Evolutionary conservation across 2,888 invertebrate species (phyloP).

Genomic region (Crematogaster levior): DNA sequence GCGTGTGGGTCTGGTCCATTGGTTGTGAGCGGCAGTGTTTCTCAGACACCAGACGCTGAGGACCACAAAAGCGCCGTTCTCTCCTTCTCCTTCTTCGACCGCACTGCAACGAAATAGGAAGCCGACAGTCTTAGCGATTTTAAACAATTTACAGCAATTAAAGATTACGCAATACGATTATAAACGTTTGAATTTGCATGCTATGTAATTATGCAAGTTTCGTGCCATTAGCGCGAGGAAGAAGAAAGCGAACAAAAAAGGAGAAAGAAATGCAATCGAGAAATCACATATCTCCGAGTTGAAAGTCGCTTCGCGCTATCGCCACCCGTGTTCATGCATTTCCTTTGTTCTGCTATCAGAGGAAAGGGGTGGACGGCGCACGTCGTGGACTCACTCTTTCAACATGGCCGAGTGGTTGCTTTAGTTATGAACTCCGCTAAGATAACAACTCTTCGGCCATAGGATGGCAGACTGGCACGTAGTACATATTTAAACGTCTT

Average conservation of each 20-base stretch:
- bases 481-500: conserved; percentile 6
- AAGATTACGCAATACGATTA: background rate
- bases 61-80: conserved; percentile 10
- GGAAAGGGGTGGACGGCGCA: conserved; percentile 69
- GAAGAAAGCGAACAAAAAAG: conserved; percentile 17
- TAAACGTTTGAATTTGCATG: background rate
- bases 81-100: background rate
- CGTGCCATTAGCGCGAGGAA: background rate
- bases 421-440: conserved; percentile 20
- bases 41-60: conserved; percentile 67
- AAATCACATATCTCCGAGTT: conserved; percentile 17
- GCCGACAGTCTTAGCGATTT: background rate
- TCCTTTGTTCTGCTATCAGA: conserved; percentile 73
- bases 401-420: conserved; percentile 51
- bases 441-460: conserved; percentile 45
- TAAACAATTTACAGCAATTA: background rate
- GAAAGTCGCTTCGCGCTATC: conserved; percentile 64
- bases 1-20: conserved; percentile 74
- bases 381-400: conserved; percentile 41
- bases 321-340: conserved; percentile 54
- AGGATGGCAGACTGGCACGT: background rate
- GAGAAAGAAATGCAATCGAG: background rate
- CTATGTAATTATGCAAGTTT: background rate
- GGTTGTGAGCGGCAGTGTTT: conserved; percentile 78
- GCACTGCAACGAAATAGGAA: background rate